A percentile compares a stretch with the other conserved stretches of the same genome.
These are phyloP conservation scores for Urocynchramus pylzowi DNA, from an alignment of 2,113 vertebrate species.

Conservation along the genomic window DNA sequence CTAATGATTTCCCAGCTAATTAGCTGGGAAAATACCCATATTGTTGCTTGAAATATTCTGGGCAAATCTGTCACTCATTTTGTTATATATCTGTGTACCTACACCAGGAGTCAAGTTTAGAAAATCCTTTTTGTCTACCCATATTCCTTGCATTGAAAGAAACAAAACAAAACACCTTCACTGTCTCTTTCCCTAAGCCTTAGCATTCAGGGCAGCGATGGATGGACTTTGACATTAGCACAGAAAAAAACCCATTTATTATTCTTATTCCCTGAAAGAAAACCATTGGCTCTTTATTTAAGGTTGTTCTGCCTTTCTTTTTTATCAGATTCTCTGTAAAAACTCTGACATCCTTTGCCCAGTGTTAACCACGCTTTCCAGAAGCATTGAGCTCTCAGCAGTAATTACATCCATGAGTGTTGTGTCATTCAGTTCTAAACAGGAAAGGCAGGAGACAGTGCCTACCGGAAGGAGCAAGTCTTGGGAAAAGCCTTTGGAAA, in stretches of 20 bases:
- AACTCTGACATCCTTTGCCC: neutral
- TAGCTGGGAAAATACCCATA: neutral
- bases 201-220: no score
- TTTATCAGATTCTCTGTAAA: neutral
- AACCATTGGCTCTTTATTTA: no score
- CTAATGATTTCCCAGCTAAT: constrained; percentile 45
- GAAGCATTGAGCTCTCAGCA: neutral
- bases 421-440: neutral
- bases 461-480: neutral
- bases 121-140: neutral
- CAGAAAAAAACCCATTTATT: no score
- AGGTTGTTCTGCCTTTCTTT: no score
- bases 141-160: neutral
- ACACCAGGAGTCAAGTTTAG: neutral
- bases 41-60: neutral
- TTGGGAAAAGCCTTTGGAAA: neutral
- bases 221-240: no score
- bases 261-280: no score
- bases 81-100: neutral
- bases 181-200: neutral
- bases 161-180: neutral
- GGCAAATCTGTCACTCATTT: neutral
- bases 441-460: neutral
- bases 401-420: neutral
- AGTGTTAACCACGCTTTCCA: neutral